A percentile compares a stretch with the other conserved stretches of the same genome.
phyloP scores from a whole-genome alignment of 2,797 vertebrate species.

The Fistularia tabacaria region DNA sequence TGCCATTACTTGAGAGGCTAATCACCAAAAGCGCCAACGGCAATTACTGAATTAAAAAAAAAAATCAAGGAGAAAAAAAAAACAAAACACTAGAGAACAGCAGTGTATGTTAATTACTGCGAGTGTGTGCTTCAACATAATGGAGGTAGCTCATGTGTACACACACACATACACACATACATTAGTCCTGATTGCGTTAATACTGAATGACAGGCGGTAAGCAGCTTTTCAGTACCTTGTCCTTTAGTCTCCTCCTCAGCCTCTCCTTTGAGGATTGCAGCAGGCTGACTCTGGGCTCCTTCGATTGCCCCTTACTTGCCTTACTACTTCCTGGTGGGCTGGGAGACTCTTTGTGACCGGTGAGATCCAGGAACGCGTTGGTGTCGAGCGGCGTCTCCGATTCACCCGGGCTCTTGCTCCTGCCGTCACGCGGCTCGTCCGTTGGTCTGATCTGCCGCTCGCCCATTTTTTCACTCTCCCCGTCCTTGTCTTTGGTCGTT shows the following conservation, averaged over 20 bases:
- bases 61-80: too few species aligned
- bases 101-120: conserved; percentile 13
- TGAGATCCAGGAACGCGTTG: conserved; percentile 24
- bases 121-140: conserved; percentile 15
- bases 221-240: conserved; percentile 83
- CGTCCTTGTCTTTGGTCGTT: conserved; percentile 88
- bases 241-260: conserved; percentile 91
- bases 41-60: too few species aligned
- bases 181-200: conserved; percentile 46
- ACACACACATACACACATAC: conserved; percentile 12
- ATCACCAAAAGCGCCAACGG: too few species aligned
- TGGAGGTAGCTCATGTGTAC: conserved; percentile 22
- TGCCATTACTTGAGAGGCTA: too few species aligned
- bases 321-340: conserved; percentile 25
- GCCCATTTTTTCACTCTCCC: conserved; percentile 75
- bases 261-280: conserved; percentile 97
- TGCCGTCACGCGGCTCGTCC: conserved; percentile 36
- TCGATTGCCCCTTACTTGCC: conserved; percentile 44
- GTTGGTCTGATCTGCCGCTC: conserved; percentile 71
- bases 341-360: conserved; percentile 35
- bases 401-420: conserved; percentile 41
- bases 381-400: conserved; percentile 28
- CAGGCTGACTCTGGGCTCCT: conserved; percentile 84
- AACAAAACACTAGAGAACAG: conserved; percentile 8
- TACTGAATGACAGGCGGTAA: conserved; percentile 56